Evolutionary conservation across 30 jellyfish, hydroid and myxozoan genomes (phyloP).

Genomic region (Aurelia sp.): DNA sequence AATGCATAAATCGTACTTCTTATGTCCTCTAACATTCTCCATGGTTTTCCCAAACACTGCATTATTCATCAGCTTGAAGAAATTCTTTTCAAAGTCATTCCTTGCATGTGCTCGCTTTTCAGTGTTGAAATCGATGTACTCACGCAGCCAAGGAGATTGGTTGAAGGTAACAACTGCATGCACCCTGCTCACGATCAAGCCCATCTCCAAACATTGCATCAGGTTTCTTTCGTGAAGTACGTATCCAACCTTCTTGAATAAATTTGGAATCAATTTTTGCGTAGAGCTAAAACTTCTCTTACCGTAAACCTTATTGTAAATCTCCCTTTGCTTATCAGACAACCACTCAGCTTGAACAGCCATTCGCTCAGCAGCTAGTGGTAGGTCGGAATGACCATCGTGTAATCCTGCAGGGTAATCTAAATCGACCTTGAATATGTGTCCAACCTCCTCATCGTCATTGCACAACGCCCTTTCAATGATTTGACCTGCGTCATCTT

Average conservation of each 20-base stretch:
- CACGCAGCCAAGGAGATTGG: conserved; percentile 8
- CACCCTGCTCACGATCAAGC: conserved; percentile 6
- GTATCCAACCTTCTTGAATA: background rate
- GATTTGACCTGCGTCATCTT: conserved; percentile 1
- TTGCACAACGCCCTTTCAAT: background rate
- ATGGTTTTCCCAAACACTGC: background rate
- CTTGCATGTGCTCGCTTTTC: conserved; percentile 15
- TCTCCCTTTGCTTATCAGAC: background rate
- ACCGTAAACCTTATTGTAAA: background rate
- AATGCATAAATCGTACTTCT: background rate
- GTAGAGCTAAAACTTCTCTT: background rate
- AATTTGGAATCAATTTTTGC: background rate
- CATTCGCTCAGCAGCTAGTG: conserved; percentile 7
- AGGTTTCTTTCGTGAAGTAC: conserved; percentile 5
- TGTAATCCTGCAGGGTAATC: conserved; percentile 1
- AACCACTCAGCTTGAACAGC: background rate
- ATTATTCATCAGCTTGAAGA: conserved; percentile 19
- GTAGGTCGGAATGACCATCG: background rate
- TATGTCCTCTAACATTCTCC: background rate
- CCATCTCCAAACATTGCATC: background rate
- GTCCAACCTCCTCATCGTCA: background rate
- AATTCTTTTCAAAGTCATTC: conserved; percentile 22
- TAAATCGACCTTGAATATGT: conserved; percentile 17
- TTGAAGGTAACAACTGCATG: conserved; percentile 23
- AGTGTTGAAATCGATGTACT: background rate